phyloP scores from a whole-genome alignment of 2,888 invertebrate genomes.

The Arctia plantaginis region DNA sequence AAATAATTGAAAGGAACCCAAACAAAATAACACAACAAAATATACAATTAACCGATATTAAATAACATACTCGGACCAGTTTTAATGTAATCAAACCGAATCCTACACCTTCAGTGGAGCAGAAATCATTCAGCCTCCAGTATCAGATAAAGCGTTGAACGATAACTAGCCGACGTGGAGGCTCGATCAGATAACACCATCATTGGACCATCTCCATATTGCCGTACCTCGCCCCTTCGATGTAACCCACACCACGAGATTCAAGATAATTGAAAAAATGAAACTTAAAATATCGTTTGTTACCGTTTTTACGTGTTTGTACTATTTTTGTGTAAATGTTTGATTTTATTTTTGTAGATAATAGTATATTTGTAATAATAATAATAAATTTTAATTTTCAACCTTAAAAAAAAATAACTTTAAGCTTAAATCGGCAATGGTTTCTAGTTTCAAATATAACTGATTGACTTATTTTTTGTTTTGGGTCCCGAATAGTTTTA shows the following conservation, averaged over 20 bases:
- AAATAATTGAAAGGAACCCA: conserved; percentile 18
- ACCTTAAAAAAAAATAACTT: background rate
- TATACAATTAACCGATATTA: conserved; percentile 38
- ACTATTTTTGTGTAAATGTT: conserved; percentile 22
- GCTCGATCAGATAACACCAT: conserved; percentile 66
- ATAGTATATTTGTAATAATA: too few relatives aligned
- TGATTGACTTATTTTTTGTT: background rate
- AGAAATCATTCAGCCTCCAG: conserved; percentile 60
- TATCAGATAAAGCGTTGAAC: conserved; percentile 64
- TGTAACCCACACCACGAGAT: conserved; percentile 77
- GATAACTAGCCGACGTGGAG: conserved; percentile 69
- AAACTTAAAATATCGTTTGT: conserved; percentile 58
- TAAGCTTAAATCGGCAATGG: background rate
- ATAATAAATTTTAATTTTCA: too few relatives aligned
- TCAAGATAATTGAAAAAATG: conserved; percentile 66
- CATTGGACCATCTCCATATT: conserved; percentile 47
- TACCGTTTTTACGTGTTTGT: conserved; percentile 40
- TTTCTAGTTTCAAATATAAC: background rate
- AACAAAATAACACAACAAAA: conserved; percentile 37
- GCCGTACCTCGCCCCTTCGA: conserved; percentile 53
- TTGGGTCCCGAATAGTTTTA: background rate
- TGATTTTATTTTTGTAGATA: background rate
- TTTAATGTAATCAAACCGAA: conserved; percentile 66
- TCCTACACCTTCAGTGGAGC: conserved; percentile 64
- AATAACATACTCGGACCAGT: conserved; percentile 46